phyloP scores from a whole-genome alignment of 2,888 invertebrate genomes.

The Sinohyriopsis cumingii region DNA sequence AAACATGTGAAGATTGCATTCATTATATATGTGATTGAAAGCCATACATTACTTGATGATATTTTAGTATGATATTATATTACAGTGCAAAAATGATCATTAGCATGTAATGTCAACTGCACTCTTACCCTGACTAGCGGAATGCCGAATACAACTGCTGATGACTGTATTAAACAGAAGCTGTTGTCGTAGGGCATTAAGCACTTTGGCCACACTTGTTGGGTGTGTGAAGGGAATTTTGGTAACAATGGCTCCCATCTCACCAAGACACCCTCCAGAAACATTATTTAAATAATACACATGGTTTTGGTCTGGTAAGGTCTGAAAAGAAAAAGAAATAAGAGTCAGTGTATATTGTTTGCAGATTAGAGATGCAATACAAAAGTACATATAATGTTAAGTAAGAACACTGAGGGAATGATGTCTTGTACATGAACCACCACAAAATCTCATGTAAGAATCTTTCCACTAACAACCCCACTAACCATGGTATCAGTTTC shows the following conservation, averaged over 20 bases:
- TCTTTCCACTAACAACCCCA: too few relatives aligned
- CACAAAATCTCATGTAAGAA: too few relatives aligned
- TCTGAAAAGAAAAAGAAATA: conserved; percentile 74
- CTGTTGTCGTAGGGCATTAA: conserved; percentile 89
- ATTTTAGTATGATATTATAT: not conserved
- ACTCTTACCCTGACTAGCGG: conserved; percentile 82
- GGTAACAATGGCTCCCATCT: conserved; percentile 84
- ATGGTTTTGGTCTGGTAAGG: conserved; percentile 92
- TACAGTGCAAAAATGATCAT: not conserved
- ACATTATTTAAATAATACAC: conserved; percentile 94
- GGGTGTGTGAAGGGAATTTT: conserved; percentile 95
- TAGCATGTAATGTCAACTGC: too few relatives aligned
- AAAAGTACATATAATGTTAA: too few relatives aligned
- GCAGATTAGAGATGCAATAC: too few relatives aligned
- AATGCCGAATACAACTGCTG: conserved; percentile 88
- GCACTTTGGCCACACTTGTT: conserved; percentile 89
- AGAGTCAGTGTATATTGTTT: too few relatives aligned
- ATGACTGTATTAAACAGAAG: conserved; percentile 92
- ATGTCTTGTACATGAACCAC: too few relatives aligned
- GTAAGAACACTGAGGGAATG: too few relatives aligned
- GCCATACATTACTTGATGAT: not conserved
- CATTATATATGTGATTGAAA: not conserved
- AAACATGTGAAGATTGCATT: not conserved
- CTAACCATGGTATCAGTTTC: too few relatives aligned
- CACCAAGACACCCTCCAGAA: conserved; percentile 62